Evolutionary conservation across 2,888 invertebrate species (phyloP), one percentile per base, ranked within the genome.

Genomic region (Eupithecia tripunctaria): DNA sequence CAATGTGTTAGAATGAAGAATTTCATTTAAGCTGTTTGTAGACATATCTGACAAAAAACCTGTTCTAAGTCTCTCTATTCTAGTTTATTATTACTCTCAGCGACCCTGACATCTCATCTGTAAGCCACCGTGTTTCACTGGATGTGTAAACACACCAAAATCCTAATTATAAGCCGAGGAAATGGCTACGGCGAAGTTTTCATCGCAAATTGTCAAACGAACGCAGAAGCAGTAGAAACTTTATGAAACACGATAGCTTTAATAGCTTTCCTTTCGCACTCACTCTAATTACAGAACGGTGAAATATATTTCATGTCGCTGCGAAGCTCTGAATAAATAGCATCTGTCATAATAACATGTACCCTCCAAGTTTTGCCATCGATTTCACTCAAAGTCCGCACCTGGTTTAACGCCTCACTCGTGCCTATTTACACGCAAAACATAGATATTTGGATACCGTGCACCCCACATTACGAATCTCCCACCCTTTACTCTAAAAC

Each of bases 271-370:
- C 79, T 85, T 84, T 81, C 82, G 74, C 74, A 84, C 80, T 83
- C 82, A 81, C 84, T 87, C 85, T 88, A 88, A 88, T 86, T 86
- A 85, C 81, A 67, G 81, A 82, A 75, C 67, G 81, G 79, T 85
- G 81, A 86, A 85, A 84, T 86, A 84, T 88, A 86, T 85, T 81
- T 79, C 78, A 79, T 83, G 88, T 86, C 86, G 82, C 82, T 87
- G 67, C 77, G 83, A 89, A 92, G 83, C 83, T 87, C 64, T 75
- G 84, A 89, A 93, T 90, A 89, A 91, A 91, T 88, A 88, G 87
- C 91, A 91, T 88, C 92, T 92, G 92, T 91, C 91, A 93, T 89
- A 92, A 91, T 91, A 93, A 87, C 86, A 89, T 89, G 89, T 89
- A 89, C 91, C 90, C 92, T 86, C 84, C 84, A 86, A 86, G 87